Percentiles rank a stretch among this genome's conserved stretches.
Evolutionary conservation across 2,113 vertebrate genomes (phyloP).

Genomic region (Pao palembangensis): DNA sequence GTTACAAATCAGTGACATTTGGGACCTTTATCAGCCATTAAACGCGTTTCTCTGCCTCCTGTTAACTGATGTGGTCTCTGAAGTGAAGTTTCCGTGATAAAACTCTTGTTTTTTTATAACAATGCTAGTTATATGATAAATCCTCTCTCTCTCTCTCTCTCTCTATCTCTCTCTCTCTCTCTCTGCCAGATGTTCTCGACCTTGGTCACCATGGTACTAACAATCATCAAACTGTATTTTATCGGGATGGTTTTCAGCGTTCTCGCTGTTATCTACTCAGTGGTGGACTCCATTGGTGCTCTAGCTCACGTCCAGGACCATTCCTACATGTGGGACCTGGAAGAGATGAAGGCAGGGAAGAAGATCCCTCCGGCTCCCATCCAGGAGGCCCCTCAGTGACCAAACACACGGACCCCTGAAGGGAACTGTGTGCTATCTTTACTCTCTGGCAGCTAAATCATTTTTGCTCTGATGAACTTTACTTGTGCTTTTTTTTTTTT

Average conservation of each 20-base stretch:
- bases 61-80: neutral
- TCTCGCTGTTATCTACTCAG: slow-evolving; percentile 25
- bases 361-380: neutral
- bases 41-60: slow-evolving; percentile 4
- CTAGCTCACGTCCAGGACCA: slow-evolving; percentile 50
- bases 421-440: neutral
- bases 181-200: neutral
- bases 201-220: slow-evolving; percentile 34
- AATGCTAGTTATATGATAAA: too few relatives aligned
- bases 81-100: neutral
- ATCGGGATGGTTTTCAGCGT: slow-evolving; percentile 42
- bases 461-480: neutral
- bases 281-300: slow-evolving; percentile 53
- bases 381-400: neutral
- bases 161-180: neutral
- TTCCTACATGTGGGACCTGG: slow-evolving; percentile 3
- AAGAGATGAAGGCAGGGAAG: slow-evolving; percentile 1
- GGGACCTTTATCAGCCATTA: neutral
- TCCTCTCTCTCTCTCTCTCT: too few relatives aligned
- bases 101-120: too few relatives aligned
- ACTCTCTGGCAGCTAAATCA: neutral
- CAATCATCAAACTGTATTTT: slow-evolving; percentile 47
- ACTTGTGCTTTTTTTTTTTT: neutral
- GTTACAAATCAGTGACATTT: neutral
- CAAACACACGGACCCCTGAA: slow-evolving; percentile 21